Conservation (phyloP, 2,113 vertebrate genomes). For the Candoia aspera region DNA sequence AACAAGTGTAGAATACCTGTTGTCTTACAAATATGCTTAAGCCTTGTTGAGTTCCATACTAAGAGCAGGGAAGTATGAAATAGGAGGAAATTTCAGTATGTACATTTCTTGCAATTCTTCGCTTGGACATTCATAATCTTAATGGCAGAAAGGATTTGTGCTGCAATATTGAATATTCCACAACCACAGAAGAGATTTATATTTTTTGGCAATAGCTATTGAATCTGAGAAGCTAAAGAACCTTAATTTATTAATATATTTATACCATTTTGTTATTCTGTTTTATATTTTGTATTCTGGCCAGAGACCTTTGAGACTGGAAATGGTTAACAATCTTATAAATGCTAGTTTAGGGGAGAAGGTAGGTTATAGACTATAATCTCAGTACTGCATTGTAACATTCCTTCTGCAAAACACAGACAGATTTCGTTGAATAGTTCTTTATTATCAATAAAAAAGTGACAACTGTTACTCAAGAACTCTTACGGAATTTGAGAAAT, state of each 20-base stretch:
- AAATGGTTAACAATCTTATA: background rate
- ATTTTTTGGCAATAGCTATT: background rate
- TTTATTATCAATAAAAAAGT: slow-evolving; percentile 29
- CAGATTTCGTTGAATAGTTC: background rate
- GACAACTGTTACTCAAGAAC: background rate
- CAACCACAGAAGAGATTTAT: background rate
- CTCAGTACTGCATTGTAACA: background rate
- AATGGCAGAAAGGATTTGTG: background rate
- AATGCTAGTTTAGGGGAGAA: background rate
- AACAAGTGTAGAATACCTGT: background rate
- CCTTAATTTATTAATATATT: background rate
- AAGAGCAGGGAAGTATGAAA: background rate
- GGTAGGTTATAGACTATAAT: background rate
- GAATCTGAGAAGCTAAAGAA: background rate
- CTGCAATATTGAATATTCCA: background rate
- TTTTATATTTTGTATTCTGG: background rate
- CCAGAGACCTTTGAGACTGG: background rate
- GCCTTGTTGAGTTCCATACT: background rate
- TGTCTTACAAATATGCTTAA: background rate
- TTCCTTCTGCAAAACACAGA: background rate
- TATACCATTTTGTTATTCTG: background rate
- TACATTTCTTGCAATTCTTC: background rate
- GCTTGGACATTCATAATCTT: background rate
- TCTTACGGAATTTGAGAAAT: background rate
- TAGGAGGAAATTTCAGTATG: background rate